Evolutionary conservation across 2,797 vertebrate genomes (phyloP).

Genomic region (Anguilla marmorata): DNA sequence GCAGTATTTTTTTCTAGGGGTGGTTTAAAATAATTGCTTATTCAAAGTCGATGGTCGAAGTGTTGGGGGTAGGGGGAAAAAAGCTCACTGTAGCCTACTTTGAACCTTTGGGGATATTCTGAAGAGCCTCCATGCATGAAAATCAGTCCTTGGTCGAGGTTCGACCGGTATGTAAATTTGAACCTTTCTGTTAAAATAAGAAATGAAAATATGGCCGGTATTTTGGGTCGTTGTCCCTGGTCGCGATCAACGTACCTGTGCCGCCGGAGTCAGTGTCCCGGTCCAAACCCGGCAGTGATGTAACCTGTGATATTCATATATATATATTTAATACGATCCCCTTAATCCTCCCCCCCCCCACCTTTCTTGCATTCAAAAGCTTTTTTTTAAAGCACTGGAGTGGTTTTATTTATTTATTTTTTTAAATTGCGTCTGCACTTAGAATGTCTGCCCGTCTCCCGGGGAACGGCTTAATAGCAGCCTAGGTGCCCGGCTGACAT

Average conservation of each 20-base stretch:
- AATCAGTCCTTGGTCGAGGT: background rate
- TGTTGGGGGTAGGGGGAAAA: no score
- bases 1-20: no score
- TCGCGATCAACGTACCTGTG: background rate
- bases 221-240: background rate
- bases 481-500: background rate
- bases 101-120: background rate
- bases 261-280: background rate
- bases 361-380: background rate
- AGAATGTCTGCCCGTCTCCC: background rate
- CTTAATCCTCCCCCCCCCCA: background rate
- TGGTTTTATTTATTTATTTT: background rate
- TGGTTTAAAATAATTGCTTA: no score
- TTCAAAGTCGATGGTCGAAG: no score
- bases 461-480: background rate
- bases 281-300: background rate
- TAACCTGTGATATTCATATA: background rate
- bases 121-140: background rate
- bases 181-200: background rate
- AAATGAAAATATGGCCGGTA: background rate
- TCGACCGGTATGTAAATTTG: background rate
- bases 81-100: background rate
- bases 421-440: background rate
- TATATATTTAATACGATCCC: background rate
- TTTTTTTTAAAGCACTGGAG: background rate